A percentile compares a stretch with the other conserved stretches of the same genome.
Conservation (phyloP, 2,797 vertebrate genomes). For the Oreochromis mossambicus region DNA sequence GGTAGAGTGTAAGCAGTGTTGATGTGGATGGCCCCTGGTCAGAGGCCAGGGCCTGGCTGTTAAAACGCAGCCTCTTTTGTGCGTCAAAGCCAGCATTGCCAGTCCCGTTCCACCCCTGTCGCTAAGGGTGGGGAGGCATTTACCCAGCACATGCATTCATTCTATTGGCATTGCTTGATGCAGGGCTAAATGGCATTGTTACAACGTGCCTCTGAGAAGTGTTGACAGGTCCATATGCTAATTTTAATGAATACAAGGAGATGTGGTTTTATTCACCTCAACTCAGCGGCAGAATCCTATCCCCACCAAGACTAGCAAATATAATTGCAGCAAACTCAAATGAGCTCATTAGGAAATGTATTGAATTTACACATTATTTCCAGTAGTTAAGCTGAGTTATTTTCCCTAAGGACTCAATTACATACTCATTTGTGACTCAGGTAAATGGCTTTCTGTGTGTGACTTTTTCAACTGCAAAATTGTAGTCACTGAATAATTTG, state of each 20-base stretch:
- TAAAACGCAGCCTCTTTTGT: constrained; percentile 78
- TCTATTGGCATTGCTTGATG: constrained; percentile 92
- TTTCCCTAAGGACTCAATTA: constrained; percentile 96
- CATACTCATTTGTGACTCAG: constrained; percentile 94
- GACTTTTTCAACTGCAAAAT: constrained; percentile 76
- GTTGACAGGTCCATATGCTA: constrained; percentile 99
- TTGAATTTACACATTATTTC: constrained; percentile 98
- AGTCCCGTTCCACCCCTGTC: constrained; percentile 79
- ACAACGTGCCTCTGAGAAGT: constrained; percentile 91
- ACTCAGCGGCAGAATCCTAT: constrained; percentile 90
- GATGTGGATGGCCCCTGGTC: constrained; percentile 76
- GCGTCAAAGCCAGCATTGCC: constrained; percentile 77
- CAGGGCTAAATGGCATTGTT: constrained; percentile 98
- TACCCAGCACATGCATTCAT: constrained; percentile 86
- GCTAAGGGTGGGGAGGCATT: constrained; percentile 84
- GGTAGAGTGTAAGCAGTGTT: constrained; percentile 73
- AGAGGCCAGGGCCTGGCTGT: constrained; percentile 71
- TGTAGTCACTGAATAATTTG: constrained; percentile 76
- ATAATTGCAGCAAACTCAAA: constrained; percentile 92
- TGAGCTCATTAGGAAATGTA: constrained; percentile 95
- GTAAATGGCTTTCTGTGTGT: constrained; percentile 80
- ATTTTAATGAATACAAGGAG: constrained; percentile 97
- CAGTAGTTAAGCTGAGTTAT: constrained; percentile 97
- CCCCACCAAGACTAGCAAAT: constrained; percentile 88
- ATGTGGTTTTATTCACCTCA: constrained; percentile 80